Evolutionary conservation across 2,797 vertebrate species (phyloP), one percentile per base, ranked within the genome.

Genomic region (Crocidura indochinensis): DNA sequence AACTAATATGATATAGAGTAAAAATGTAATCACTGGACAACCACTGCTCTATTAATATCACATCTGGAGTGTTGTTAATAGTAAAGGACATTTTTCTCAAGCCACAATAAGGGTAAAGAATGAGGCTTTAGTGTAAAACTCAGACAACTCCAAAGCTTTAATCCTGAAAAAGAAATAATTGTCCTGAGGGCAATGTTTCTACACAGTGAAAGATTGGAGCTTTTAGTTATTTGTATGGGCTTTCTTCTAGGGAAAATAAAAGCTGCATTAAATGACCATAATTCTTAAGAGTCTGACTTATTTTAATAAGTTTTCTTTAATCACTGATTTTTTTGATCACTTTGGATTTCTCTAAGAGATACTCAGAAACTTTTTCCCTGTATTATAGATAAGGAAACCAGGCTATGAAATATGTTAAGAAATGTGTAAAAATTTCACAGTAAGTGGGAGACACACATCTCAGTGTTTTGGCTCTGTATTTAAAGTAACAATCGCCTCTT

Each of bases 181-280:
- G 44, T 24, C 17, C 24, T 65, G 3, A 0, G 38, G 60, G 49
- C 3, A 19, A 44, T 20, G 29, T 29, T 72, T 82, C 24, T 60
- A 7, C 31, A 74, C 53, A 91, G 31, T 67, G 74, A 85, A 87
- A 22, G 17, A 62, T 72, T 69, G 47, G 44, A 88, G 87, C 8
- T 69, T 38, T 73, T 73, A 72, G 12, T 84, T 26, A 15, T 24
- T 78, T 24, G 6, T 6, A 75, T 10, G 62, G 27, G 2, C n/a
- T 62, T 31, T 0, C 1, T 26, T 64, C 20, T 27, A 60, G 60
- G 46, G 77, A 83, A 88, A 31, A 53, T 22, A 49, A 67, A 1
- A 44, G 26, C 47, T 46, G 4, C 31, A 29, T 72, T 73, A 91
- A 46, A 56, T 76, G 71, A 72, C 1, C 8, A 24, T 1, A 15